These are phyloP conservation scores for Platynereis dumerilii DNA, from an alignment of 2,888 invertebrate species.

Conservation along the genomic window DNA sequence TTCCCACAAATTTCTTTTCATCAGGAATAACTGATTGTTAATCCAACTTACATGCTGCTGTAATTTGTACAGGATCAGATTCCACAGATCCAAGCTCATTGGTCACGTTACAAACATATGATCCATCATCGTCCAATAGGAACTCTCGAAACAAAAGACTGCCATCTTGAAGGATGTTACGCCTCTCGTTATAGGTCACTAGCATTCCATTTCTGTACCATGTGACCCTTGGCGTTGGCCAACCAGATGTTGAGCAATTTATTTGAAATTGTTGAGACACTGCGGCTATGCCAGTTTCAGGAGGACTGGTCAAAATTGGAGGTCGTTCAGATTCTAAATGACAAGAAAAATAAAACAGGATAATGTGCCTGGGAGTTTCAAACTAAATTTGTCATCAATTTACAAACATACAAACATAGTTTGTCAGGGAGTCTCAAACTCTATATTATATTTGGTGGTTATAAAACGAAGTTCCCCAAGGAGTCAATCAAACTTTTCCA, in stretches of 20 bases:
- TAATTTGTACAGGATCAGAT: conserved; percentile 41
- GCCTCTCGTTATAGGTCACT: conserved; percentile 34
- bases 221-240: conserved; percentile 42
- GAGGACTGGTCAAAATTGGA: conserved; percentile 6
- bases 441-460: too few species aligned
- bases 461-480: too few species aligned
- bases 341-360: too few species aligned
- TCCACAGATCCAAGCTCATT: conserved; percentile 43
- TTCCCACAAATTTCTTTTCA: too few species aligned
- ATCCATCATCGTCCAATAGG: conserved; percentile 39
- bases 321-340: not conserved
- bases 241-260: conserved; percentile 46
- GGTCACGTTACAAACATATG: conserved; percentile 46
- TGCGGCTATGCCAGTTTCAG: conserved; percentile 33
- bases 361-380: too few species aligned
- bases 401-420: too few species aligned
- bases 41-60: conserved; percentile 49
- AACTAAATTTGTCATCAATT: too few species aligned
- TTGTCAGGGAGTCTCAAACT: too few species aligned
- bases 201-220: conserved; percentile 44
- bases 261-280: conserved; percentile 39
- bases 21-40: too few species aligned
- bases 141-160: conserved; percentile 42
- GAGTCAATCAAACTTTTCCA: too few species aligned
- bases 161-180: conserved; percentile 40